Percentiles rank a stretch among this genome's conserved stretches.
These are phyloP conservation scores for Noctua janthina DNA, from an alignment of 2,888 invertebrate genomes.

Conservation along the genomic window DNA sequence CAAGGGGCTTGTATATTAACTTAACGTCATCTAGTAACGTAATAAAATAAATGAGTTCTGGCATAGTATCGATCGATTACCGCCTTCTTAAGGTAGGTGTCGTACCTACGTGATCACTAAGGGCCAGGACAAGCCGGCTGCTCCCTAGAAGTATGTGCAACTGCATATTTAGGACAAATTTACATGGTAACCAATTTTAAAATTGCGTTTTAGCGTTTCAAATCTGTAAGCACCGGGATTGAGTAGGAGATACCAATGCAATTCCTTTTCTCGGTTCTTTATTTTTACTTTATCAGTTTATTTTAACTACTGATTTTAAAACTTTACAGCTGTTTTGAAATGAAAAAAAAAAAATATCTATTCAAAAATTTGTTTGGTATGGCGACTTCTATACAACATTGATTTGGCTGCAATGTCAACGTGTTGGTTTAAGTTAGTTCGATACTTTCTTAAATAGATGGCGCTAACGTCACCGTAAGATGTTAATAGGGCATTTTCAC, in stretches of 20 bases:
- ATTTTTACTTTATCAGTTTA: not conserved
- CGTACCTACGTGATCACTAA: not conserved
- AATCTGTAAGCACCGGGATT: not conserved
- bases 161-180: not conserved
- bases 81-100: not conserved
- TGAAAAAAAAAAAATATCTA: too few relatives aligned
- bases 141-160: not conserved
- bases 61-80: not conserved
- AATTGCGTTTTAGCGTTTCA: not conserved
- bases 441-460: too few relatives aligned
- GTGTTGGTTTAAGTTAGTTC: too few relatives aligned
- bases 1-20: not conserved
- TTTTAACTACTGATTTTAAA: not conserved
- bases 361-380: too few relatives aligned
- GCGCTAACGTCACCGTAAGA: too few relatives aligned
- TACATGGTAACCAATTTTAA: not conserved
- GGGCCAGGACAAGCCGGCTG: not conserved
- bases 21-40: not conserved
- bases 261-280: not conserved
- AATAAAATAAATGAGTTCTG: not conserved
- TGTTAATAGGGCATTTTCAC: too few relatives aligned
- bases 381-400: too few relatives aligned
- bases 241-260: not conserved
- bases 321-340: too few relatives aligned
- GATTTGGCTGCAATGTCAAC: too few relatives aligned